Base-by-base conservation (phyloP, 1,140 invertebrate genomes). In the Drosophila seguyi region DNA sequence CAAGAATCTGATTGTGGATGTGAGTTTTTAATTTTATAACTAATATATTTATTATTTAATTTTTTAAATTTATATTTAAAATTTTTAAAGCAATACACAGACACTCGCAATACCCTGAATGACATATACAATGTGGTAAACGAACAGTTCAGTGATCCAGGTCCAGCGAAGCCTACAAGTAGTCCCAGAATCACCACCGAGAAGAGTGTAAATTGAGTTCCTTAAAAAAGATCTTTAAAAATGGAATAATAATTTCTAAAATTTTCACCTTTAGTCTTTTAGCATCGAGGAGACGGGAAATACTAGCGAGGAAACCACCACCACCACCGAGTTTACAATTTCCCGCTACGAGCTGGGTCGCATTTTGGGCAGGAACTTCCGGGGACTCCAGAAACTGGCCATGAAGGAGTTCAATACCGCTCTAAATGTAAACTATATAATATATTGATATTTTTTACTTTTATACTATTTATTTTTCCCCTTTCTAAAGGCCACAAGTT, bases 311-410 rank as follows among this genome's bases (percentile, higher is more conserved):
- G 66, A 71, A 25, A n/a, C n/a, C n/a, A n/a, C n/a, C n/a, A 55
- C 78, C 31, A 66, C 91, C 0, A 91, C 92, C 0, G 45, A 50
- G 0, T 92, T 86, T 50, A 59, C 73, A 16, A 92, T 93, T n/a
- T 92, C 92, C 3, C 76, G 92, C n/a, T 92, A 92, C 38, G 92
- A 93, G 48, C 60, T 93, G 42, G 92, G 92, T 7, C 77, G 82
- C 14, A 92, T 93, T 42, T 38, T 93, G 41, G 91, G 91, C 13
- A 74, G 92, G 10, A 93, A 93, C 56, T 93, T 81, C 50, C 81
- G 92, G 6, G 92, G 92, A 7, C 31, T 93, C 7, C 79, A 93
- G 25, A 91, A 87, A 34, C 42, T 93, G 50, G 75, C 81, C 16
- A 73, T 86, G 76, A 82, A 56, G 42, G 92, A 93, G 58, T 82